A percentile compares a stretch with the other conserved stretches of the same genome.
Evolutionary conservation across 2,113 vertebrate genomes (phyloP).

Genomic region (Noctilio leporinus): DNA sequence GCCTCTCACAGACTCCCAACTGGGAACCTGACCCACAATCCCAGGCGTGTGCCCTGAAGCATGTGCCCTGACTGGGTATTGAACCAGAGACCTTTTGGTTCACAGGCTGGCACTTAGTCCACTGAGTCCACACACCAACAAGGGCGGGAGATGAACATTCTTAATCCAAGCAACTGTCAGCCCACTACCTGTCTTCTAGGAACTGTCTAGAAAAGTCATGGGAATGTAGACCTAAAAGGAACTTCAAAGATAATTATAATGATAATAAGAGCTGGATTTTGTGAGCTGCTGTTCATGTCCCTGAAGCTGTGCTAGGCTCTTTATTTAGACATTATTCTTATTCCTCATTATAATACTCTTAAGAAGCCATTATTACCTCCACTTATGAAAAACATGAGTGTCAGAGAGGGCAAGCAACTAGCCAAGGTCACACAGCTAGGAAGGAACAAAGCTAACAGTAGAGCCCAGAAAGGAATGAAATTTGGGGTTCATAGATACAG

Average conservation of each 20-base stretch:
- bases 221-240: background rate
- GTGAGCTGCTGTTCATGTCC: background rate
- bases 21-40: too few relatives aligned
- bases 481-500: background rate
- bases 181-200: background rate
- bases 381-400: background rate
- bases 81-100: too few relatives aligned
- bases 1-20: too few relatives aligned
- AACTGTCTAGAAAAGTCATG: background rate
- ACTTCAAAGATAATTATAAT: background rate
- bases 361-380: background rate
- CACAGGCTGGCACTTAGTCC: too few relatives aligned
- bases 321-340: background rate
- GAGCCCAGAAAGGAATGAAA: background rate
- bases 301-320: background rate
- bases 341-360: background rate
- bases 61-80: too few relatives aligned
- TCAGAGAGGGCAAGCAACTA: background rate
- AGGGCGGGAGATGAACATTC: background rate
- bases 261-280: background rate
- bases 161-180: background rate
- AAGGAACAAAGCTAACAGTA: background rate
- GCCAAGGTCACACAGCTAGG: background rate
- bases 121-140: too few relatives aligned
- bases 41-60: too few relatives aligned